Evolutionary conservation across 2,113 vertebrate genomes (phyloP), one percentile per base, ranked within the genome.

Genomic region (Microcebus murinus): DNA sequence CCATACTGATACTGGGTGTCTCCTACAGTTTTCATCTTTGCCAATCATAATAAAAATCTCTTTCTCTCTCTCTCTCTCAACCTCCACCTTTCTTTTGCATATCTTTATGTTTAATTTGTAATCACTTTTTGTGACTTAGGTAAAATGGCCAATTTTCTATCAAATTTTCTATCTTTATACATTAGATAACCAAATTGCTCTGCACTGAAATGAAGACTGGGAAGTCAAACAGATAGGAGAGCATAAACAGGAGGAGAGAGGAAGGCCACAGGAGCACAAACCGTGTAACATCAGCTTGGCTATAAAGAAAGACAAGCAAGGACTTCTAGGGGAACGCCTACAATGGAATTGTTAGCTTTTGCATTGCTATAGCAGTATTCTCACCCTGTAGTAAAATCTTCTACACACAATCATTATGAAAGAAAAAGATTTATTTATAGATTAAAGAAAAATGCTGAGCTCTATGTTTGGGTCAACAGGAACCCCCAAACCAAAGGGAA

Each of bases 51-150:
- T 6, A 42, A 18, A 55, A 55, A 55, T 55, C 52, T 29, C 73
- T 77, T 21, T 73, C 39, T 55, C 11, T 59, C 10, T 29, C 23
- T 48, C 29, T 55, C 52, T 82, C 52, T 50, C 81, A 34, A 17
- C 59, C 20, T 39, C 52, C 52, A 68, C 63, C 55, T 67, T 73
- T 90, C 65, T 52, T 91, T 23, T 61, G 2, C 12, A 61, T 83
- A 74, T 81, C 45, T 79, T 48, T 65, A 15, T 67, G 6, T 70
- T 55, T 87, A 76, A 83, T 83, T 94, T 83, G 52, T 45, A 94
- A 68, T 70, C 31, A 36, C 61, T 87, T 82, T 36, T 61, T 77
- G n/a, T 63, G 85, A 70, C 29, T 80, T 63, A 82, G 23, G 17
- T 42, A 48, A 88, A 84, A 79, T 20, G 34, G 20, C 59, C 36